Base-by-base conservation (phyloP, 1,140 invertebrate species). In the Palaemon carinicauda region DNA sequence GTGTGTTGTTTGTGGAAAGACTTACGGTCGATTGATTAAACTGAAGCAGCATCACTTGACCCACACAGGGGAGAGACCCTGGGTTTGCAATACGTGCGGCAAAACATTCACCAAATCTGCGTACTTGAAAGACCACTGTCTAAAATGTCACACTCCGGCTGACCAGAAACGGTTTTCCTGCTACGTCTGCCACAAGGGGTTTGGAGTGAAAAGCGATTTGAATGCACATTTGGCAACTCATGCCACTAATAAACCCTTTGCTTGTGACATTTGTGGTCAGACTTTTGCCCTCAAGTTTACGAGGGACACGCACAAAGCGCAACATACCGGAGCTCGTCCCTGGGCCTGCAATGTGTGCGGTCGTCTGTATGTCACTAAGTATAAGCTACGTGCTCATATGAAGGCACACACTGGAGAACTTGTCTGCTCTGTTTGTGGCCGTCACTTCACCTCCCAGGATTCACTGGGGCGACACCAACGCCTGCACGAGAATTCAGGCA, bases 261-360 rank as follows among this genome's bases (percentile, higher is more conserved):
- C 74, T 27, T 88, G 87, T 77, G 79, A 83, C 33, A 77, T 82
- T 14, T 88, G 87, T 83, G 87, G 87, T 15, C 87, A 88, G 87
- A 60, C 87, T 17, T 88, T 88, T 83, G 87, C 87, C 15, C 87
- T 88, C 41, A 88, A 88, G 56, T 77, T 82, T 27, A 88, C 87
- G 10, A 81, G 75, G 51, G 87, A 88, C 60, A 83, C 87, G 2
- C 87, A 88, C 50, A 83, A 88, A 53, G 87, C 87, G n/a, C 87
- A 88, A 41, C 87, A 88, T 41, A 88, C 87, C 79, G 85, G 85
- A 33, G 65, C 54, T 31, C 79, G 85, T 10, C 85, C 85, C 15
- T 87, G 85, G 85, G 81, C 74, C 14, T 88, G 88, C 60, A 82
- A 54, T 82, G 82, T 85, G 17, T 88, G 88, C 69, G 88, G 88